Evolutionary conservation across 2,797 vertebrate genomes (phyloP).

Genomic region (Peromyscus melanophrys): DNA sequence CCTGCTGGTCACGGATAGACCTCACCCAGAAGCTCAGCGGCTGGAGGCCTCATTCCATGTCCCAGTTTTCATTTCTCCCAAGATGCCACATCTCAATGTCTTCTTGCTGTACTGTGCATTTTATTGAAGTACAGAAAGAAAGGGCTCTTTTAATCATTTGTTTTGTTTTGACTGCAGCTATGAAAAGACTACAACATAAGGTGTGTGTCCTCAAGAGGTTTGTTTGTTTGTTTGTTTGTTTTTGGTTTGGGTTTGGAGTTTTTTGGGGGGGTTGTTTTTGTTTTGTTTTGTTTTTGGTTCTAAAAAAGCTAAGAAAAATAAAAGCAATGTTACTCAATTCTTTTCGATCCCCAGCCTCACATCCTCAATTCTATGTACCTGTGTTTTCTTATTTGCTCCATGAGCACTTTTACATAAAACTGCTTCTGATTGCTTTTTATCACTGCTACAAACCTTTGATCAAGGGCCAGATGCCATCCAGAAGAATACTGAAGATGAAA

Average conservation of each 20-base stretch:
- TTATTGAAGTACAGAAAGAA: conserved; percentile 86
- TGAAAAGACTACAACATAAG: conserved; percentile 77
- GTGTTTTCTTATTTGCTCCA: conserved; percentile 73
- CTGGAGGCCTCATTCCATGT: conserved; percentile 94
- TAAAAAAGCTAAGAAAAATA: conserved; percentile 84
- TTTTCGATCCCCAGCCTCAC: conserved; percentile 10
- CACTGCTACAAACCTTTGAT: conserved; percentile 74
- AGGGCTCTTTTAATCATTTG: conserved; percentile 80
- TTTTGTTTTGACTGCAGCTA: conserved; percentile 87
- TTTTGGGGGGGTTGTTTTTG: neutral
- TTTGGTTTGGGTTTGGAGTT: neutral
- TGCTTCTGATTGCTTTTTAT: conserved; percentile 81
- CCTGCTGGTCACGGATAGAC: conserved; percentile 97
- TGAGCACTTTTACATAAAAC: conserved; percentile 82
- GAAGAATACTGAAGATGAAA: conserved; percentile 54
- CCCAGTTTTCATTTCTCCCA: conserved; percentile 90
- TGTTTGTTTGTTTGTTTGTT: neutral
- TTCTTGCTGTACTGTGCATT: conserved; percentile 83
- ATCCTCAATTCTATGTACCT: neutral
- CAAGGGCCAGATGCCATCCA: conserved; percentile 80
- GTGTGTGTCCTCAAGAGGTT: conserved; percentile 75
- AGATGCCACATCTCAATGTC: conserved; percentile 49
- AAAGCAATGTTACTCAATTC: conserved; percentile 77
- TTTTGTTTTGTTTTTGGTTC: conserved; percentile 19
- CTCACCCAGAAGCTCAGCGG: conserved; percentile 94